These are phyloP conservation scores for Plecotus auritus DNA, from an alignment of 2,113 vertebrate genomes.

Conservation along the genomic window DNA sequence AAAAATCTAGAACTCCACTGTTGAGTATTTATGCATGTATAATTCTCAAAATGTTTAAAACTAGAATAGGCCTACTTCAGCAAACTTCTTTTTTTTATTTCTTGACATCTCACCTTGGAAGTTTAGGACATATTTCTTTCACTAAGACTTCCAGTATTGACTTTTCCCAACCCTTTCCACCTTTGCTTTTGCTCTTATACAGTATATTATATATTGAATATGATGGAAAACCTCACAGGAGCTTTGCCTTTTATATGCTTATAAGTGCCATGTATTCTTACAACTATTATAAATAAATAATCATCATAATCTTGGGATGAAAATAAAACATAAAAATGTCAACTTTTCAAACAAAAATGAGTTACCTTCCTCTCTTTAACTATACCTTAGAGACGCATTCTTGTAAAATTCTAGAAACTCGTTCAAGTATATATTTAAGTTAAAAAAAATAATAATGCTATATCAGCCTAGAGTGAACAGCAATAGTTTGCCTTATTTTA, in stretches of 20 bases:
- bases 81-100: conserved; percentile 10
- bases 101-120: conserved; percentile 41
- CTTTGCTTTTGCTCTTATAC: neutral
- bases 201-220: conserved; percentile 1
- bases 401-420: conserved; percentile 40
- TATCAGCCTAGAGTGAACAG: neutral
- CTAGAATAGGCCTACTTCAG: conserved; percentile 33
- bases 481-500: neutral
- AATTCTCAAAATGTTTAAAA: conserved; percentile 42
- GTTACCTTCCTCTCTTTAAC: conserved; percentile 43
- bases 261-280: conserved; percentile 53
- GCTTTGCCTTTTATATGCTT: conserved; percentile 61
- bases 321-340: conserved; percentile 63
- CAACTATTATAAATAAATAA: conserved; percentile 69
- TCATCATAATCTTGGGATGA: conserved; percentile 44
- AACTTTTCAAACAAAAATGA: conserved; percentile 61
- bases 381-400: conserved; percentile 43
- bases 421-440: conserved; percentile 32
- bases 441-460: neutral
- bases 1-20: neutral
- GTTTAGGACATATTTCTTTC: conserved; percentile 38
- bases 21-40: conserved; percentile 29
- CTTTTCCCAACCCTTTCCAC: neutral
- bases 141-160: conserved; percentile 33
- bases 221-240: conserved; percentile 31